phyloP scores from a whole-genome alignment of 2,797 vertebrate genomes.

The Lacerta bilineata region DNA sequence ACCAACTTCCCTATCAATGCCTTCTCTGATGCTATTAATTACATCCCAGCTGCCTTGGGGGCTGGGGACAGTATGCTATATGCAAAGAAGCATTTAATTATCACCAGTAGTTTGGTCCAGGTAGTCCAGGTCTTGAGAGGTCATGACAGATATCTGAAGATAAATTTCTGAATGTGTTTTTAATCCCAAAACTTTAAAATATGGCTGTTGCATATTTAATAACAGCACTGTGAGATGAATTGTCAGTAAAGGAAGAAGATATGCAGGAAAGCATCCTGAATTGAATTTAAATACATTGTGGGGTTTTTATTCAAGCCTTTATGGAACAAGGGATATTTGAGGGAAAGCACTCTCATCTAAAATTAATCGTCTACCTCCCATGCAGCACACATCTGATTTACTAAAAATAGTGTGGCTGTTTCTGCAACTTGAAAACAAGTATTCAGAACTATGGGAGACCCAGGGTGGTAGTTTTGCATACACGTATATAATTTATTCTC shows the following conservation, averaged over 20 bases:
- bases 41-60: neutral
- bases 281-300: constrained; percentile 74
- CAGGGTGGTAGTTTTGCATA: constrained; percentile 30
- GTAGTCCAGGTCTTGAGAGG: neutral
- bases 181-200: constrained; percentile 48
- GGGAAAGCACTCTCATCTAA: constrained; percentile 63
- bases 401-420: constrained; percentile 63
- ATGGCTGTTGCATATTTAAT: constrained; percentile 73
- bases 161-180: constrained; percentile 61
- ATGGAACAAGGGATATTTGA: constrained; percentile 64
- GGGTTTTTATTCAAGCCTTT: constrained; percentile 69
- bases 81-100: neutral
- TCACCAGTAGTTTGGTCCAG: neutral
- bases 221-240: constrained; percentile 62
- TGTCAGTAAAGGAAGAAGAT: constrained; percentile 67
- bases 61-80: neutral
- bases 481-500: neutral
- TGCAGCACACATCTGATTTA: constrained; percentile 71
- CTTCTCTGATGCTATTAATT: neutral
- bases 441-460: constrained; percentile 34
- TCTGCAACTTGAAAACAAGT: constrained; percentile 55
- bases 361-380: constrained; percentile 73
- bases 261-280: constrained; percentile 53
- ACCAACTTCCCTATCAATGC: neutral
- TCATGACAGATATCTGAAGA: constrained; percentile 42